Percentiles rank a stretch among this genome's conserved stretches.
These are phyloP conservation scores for Temnothorax curvispinosus DNA, from an alignment of 1,140 invertebrate genomes.

Conservation along the genomic window DNA sequence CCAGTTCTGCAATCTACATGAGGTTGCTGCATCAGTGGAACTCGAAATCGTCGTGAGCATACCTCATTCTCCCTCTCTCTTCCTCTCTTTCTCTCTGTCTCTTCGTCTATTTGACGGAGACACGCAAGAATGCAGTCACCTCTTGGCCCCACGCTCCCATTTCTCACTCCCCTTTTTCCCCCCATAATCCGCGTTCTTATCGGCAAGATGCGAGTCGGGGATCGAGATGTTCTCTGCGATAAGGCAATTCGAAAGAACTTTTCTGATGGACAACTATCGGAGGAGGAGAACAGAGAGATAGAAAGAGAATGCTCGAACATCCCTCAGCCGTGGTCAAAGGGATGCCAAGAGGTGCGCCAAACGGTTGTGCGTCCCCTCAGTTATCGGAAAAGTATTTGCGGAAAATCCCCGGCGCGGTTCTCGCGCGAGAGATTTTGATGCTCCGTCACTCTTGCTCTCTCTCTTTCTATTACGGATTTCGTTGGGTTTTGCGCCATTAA, in stretches of 20 bases:
- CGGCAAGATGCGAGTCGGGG: slow-evolving; percentile 1
- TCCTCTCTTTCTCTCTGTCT: neutral
- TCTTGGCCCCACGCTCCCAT: neutral
- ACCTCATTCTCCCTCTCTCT: neutral
- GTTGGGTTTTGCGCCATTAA: slow-evolving; percentile 19
- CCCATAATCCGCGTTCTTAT: slow-evolving; percentile 41
- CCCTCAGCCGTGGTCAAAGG: slow-evolving; percentile 36
- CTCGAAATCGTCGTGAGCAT: slow-evolving; percentile 34
- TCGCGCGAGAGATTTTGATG: slow-evolving; percentile 34
- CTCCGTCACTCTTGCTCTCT: slow-evolving; percentile 34
- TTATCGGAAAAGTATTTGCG: slow-evolving; percentile 58
- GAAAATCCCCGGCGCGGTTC: slow-evolving; percentile 40
- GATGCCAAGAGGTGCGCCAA: neutral
- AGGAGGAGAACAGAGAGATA: neutral
- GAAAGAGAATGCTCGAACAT: slow-evolving; percentile 27
- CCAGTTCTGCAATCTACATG: slow-evolving; percentile 41
- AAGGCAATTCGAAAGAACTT: slow-evolving; percentile 50
- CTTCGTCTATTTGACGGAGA: neutral
- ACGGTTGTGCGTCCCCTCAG: neutral
- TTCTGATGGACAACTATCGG: slow-evolving; percentile 38
- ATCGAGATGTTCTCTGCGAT: slow-evolving; percentile 33
- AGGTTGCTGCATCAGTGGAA: slow-evolving; percentile 47
- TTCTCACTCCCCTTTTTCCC: neutral
- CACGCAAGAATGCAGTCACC: neutral
- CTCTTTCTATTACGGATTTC: slow-evolving; percentile 36